Conservation (phyloP, 1,140 invertebrate species). For the Drosophila ogumai region DNA sequence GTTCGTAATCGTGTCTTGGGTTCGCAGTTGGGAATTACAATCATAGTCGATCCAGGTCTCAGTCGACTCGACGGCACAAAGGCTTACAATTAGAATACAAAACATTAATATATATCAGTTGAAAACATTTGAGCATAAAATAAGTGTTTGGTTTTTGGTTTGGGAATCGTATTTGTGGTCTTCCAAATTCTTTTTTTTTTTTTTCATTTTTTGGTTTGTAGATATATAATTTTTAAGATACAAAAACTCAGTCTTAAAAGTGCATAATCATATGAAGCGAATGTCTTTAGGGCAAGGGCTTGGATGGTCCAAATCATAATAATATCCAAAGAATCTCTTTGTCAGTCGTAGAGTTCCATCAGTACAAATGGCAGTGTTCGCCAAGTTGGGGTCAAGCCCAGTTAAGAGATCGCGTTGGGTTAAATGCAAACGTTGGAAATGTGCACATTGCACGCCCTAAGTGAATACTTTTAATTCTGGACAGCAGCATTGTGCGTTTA, state of each 20-base stretch:
- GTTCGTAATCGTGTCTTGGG: slow-evolving; percentile 49
- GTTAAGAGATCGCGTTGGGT: slow-evolving; percentile 45
- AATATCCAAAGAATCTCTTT: slow-evolving; percentile 28
- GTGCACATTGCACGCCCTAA: slow-evolving; percentile 9
- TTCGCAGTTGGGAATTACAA: slow-evolving; percentile 32
- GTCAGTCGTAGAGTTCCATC: slow-evolving; percentile 58
- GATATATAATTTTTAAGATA: slow-evolving; percentile 55
- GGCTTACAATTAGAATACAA: slow-evolving; percentile 38
- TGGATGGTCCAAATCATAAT: slow-evolving; percentile 22
- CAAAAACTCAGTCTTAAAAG: slow-evolving; percentile 68
- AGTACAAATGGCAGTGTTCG: slow-evolving; percentile 49
- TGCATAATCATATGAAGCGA: slow-evolving; percentile 53
- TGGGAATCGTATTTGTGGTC: slow-evolving; percentile 57
- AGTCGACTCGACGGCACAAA: slow-evolving; percentile 23
- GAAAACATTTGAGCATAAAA: slow-evolving; percentile 59
- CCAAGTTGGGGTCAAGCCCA: slow-evolving; percentile 24
- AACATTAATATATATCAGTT: slow-evolving; percentile 29
- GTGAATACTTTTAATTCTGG: slow-evolving; percentile 28
- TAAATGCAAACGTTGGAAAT: slow-evolving; percentile 17
- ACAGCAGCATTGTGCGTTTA: slow-evolving; percentile 21
- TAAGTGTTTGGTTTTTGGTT: slow-evolving; percentile 64
- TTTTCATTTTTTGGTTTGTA: slow-evolving; percentile 45
- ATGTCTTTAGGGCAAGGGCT: slow-evolving; percentile 39
- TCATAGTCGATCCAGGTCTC: slow-evolving; percentile 20
- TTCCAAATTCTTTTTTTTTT: slow-evolving; percentile 2